Evolutionary conservation across 2,888 invertebrate species (phyloP).

Genomic region (Dicranocentrus wangi): DNA sequence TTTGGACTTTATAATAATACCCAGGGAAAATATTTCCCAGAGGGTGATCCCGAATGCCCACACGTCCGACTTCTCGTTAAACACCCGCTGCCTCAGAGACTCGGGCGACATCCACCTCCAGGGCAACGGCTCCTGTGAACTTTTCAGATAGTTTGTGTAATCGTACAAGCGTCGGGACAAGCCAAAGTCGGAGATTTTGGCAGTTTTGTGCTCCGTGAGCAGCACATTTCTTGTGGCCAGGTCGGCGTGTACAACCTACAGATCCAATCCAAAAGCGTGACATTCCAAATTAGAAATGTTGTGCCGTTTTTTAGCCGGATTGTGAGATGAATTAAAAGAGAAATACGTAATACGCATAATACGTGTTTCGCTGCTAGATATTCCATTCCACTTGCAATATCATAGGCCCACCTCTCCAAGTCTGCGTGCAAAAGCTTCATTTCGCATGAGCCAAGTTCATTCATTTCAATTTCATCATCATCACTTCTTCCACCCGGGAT

Average conservation of each 20-base stretch:
- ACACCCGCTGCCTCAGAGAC: not conserved
- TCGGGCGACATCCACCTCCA: slow-evolving; percentile 17
- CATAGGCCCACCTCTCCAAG: not conserved
- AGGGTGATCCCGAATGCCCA: no score
- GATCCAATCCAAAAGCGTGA: not conserved
- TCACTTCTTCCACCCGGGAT: no score
- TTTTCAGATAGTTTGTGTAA: slow-evolving; percentile 33
- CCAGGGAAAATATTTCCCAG: no score
- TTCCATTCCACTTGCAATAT: not conserved
- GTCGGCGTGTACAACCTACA: slow-evolving; percentile 30
- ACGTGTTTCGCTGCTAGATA: not conserved
- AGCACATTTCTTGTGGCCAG: slow-evolving; percentile 35
- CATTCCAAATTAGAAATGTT: no score
- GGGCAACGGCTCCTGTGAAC: slow-evolving; percentile 25
- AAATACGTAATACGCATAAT: no score
- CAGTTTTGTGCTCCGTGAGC: slow-evolving; percentile 4
- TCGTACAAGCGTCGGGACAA: slow-evolving; percentile 26
- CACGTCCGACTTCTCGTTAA: no score
- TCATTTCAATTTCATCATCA: no score
- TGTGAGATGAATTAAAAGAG: no score
- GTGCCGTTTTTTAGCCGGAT: no score
- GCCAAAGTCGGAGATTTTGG: slow-evolving; percentile 40
- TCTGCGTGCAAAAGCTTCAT: no score
- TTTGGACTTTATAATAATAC: no score
- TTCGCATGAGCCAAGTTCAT: no score